Evolutionary conservation across 2,888 invertebrate species (phyloP), one percentile per base, ranked within the genome.

Genomic region (Willowsia nigromaculata): DNA sequence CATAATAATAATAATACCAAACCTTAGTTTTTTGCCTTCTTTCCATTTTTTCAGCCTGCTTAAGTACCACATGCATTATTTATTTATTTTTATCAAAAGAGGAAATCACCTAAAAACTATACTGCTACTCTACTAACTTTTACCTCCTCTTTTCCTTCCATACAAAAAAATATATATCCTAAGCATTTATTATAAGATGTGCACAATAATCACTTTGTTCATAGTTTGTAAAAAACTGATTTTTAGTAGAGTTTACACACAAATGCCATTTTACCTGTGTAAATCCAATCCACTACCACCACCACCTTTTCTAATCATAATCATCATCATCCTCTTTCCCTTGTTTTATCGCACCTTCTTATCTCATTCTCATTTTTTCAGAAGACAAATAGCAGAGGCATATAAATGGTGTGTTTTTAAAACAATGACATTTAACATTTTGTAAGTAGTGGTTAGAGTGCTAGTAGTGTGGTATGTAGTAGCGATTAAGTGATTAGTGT

Each of bases 291-390:
- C n/a, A n/a, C n/a, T n/a, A n/a, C n/a, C n/a, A n/a, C n/a, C n/a
- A n/a, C 68, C 37, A 25, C 25, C 27, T 50, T 74, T 47, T 47
- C 43, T 85, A 76, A 85, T 85, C 85, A 76, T 85, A 85, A 85
- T 85, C 59, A 76, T 76, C 59, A 85, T 85, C 85, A 85, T 85
- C 85, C 85, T 85, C 74, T 53, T 74, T 74, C 76, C 37, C 76
- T 47, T 30, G 65, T 22, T 25, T 59, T 76, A 85, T 85, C 85
- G 53, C 50, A 25, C 25, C 25, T 59, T 43, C 76, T 76, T 85
- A 85, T 85, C 85, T 43, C 71, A 68, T 68, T 68, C 68, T 40
- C 68, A 68, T 33, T 68, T 68, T 33, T 68, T 33, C 33, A 50
- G 18, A 50, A 76, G 47, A 53, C 6, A 76, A 50, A 30, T 15